Evolutionary conservation across 2,888 invertebrate species (phyloP).

Genomic region (Deroplatys truncata): DNA sequence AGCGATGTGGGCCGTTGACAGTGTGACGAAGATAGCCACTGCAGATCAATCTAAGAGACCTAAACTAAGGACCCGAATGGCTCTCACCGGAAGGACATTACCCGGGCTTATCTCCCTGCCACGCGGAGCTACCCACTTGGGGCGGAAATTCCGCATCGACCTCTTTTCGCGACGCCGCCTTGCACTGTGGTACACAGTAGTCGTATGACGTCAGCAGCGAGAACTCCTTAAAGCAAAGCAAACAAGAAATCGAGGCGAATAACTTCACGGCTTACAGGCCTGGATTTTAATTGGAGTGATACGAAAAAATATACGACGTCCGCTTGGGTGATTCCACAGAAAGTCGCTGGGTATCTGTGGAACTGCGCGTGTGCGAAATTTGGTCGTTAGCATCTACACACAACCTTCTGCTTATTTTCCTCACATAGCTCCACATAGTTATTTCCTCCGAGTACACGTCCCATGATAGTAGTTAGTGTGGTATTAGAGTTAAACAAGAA

Average conservation of each 20-base stretch:
- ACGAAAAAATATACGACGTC: not conserved
- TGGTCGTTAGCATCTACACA: not conserved
- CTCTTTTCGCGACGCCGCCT: not conserved
- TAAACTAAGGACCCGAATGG: not conserved
- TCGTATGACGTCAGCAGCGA: not conserved
- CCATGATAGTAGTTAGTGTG: not conserved
- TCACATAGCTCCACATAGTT: not conserved
- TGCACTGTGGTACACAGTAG: not conserved
- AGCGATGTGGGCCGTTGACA: not conserved
- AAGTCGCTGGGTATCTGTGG: not conserved
- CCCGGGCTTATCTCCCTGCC: not conserved
- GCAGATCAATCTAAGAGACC: not conserved
- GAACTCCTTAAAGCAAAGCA: not conserved
- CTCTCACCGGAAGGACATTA: not conserved
- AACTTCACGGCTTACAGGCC: not conserved
- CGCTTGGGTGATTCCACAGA: not conserved
- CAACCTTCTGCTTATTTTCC: not conserved
- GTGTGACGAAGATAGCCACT: not conserved
- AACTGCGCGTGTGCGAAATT: not conserved
- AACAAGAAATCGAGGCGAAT: not conserved
- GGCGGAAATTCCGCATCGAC: not conserved
- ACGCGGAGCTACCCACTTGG: not conserved
- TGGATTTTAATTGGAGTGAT: not conserved
- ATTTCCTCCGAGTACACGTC: not conserved
- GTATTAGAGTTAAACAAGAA: not conserved